phyloP scores from a whole-genome alignment of 2,888 invertebrate genomes.

The Chironomus tentans region DNA sequence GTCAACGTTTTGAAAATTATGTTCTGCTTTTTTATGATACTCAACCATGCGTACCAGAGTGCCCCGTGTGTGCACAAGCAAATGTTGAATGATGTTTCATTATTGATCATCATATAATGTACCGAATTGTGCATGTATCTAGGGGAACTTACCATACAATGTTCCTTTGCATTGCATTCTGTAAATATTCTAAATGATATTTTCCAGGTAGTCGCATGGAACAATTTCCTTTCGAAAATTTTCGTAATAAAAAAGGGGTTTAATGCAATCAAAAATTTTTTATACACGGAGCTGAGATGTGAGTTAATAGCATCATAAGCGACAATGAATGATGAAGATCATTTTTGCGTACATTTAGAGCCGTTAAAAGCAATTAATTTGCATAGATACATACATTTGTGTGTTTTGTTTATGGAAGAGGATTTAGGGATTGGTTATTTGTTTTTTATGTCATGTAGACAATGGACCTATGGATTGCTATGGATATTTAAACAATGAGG shows the following conservation, averaged over 20 bases:
- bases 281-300: neutral
- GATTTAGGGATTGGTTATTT: too few relatives aligned
- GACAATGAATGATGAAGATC: neutral
- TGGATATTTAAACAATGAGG: too few relatives aligned
- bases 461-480: too few relatives aligned
- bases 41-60: neutral
- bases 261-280: neutral
- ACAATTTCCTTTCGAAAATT: too few relatives aligned
- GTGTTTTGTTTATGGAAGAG: neutral
- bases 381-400: neutral
- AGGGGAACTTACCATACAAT: slow-evolving; percentile 8
- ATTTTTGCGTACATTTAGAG: neutral
- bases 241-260: neutral
- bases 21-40: neutral
- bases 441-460: too few relatives aligned
- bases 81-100: neutral
- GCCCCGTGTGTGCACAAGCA: neutral
- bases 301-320: neutral
- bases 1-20: neutral
- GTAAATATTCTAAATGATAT: too few relatives aligned
- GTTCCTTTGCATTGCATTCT: neutral
- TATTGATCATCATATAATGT: slow-evolving; percentile 8
- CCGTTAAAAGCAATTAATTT: slow-evolving; percentile 23
- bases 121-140: neutral
- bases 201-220: slow-evolving; percentile 7